Evolutionary conservation across 2,797 vertebrate species (phyloP), one percentile per base, ranked within the genome.

Genomic region (Odontamblyopus rebecca): DNA sequence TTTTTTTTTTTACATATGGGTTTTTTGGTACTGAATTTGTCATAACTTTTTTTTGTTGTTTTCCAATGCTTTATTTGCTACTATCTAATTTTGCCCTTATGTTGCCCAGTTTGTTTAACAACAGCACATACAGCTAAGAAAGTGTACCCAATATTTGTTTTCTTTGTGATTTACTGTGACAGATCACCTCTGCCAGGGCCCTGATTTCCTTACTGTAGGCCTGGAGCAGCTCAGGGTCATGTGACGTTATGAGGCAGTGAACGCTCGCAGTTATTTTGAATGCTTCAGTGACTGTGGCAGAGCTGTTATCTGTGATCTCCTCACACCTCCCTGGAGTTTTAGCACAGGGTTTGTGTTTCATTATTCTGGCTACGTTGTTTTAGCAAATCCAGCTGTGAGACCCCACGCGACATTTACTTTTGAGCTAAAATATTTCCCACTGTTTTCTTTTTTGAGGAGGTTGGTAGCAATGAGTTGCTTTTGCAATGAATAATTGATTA

Each of bases 191-290:
- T 15, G 12, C 30, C 61, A 23, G 19, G 30, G n/a, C 32, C 61
- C 61, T 44, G 5, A 26, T 26, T 23, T 9, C 6, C 3, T 64
- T 12, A 26, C 6, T 26, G 35, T 64, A 23, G 12, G 23, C 62
- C 38, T 23, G 23, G n/a, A 64, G 62, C 35, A 44, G 38, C 35
- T 6, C 4, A 44, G 38, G 12, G 4, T 38, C 13, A 26, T 48
- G 7, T 23, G 15, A 62, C 8, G 32, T 23, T 48, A 41, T 27
- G 38, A 64, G 38, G 32, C 5, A 5, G 23, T 66, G 44, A 66
- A 29, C 44, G 44, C 63, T 51, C 63, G 23, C 13, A 66, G 63
- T 66, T 66, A 66, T 66, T 65, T 30, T 29, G 23, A 66, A 51
- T 30, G 63, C 63, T 60, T 66, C 63, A 50, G 13, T 19, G 63